phyloP scores from a whole-genome alignment of 2,888 invertebrate species.

The Himalopsyche tibetana region DNA sequence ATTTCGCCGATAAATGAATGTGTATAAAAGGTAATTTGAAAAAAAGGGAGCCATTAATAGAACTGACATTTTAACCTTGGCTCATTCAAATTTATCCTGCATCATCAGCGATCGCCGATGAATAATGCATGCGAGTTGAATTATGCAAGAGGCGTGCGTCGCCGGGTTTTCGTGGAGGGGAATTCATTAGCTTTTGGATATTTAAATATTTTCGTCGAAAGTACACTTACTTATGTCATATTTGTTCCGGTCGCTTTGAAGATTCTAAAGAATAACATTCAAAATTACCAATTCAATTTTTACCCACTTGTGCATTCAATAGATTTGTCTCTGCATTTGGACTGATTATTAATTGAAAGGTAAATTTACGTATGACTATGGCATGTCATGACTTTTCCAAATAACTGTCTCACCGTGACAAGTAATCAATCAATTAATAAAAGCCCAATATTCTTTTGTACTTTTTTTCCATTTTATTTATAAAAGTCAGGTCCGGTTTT shows the following conservation, averaged over 20 bases:
- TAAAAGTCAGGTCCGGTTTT: too few relatives aligned
- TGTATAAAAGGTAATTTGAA: not conserved
- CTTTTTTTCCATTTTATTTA: too few relatives aligned
- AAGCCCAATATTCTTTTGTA: too few relatives aligned
- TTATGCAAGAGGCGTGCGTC: slow-evolving; percentile 10
- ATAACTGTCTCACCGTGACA: too few relatives aligned
- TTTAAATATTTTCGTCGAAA: slow-evolving; percentile 50
- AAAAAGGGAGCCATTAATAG: not conserved
- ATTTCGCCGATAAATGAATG: too few relatives aligned
- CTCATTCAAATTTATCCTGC: slow-evolving; percentile 52
- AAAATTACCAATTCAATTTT: not conserved
- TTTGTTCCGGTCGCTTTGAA: slow-evolving; percentile 45
- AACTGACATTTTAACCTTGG: slow-evolving; percentile 48
- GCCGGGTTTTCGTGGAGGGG: slow-evolving; percentile 22
- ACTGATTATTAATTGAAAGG: too few relatives aligned
- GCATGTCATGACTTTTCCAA: too few relatives aligned
- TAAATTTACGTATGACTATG: too few relatives aligned
- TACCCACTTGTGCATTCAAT: slow-evolving; percentile 6
- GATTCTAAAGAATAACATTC: not conserved
- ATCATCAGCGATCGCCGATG: slow-evolving; percentile 19
- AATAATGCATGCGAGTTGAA: slow-evolving; percentile 10
- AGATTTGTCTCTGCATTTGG: too few relatives aligned
- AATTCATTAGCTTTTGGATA: slow-evolving; percentile 55
- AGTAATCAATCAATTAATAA: too few relatives aligned
- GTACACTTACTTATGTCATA: slow-evolving; percentile 23